Evolutionary conservation across 2,797 vertebrate species (phyloP).

Genomic region (Dermochelys coriacea): DNA sequence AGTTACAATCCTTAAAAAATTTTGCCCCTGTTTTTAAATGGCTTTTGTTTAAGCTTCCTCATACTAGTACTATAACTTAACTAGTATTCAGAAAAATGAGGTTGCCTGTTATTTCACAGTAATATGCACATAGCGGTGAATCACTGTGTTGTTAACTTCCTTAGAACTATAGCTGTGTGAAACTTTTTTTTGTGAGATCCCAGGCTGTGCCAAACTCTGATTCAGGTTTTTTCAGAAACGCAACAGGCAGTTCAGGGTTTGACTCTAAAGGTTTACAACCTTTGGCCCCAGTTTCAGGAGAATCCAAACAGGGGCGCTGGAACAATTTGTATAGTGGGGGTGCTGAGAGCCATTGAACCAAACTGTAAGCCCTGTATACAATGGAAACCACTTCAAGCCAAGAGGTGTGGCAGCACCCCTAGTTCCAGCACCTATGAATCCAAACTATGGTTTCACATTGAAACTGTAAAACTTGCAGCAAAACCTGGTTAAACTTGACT

Average conservation of each 20-base stretch:
- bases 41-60: not conserved
- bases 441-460: not conserved
- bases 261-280: not conserved
- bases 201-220: not conserved
- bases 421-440: too few species aligned
- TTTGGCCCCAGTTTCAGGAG: conserved; percentile 2
- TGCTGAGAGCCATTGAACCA: too few species aligned
- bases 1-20: not conserved
- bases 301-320: not conserved
- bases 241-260: conserved; percentile 1
- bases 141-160: not conserved
- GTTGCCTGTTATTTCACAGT: not conserved
- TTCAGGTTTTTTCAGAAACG: not conserved
- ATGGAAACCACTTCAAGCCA: too few species aligned
- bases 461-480: not conserved
- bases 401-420: too few species aligned
- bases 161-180: not conserved
- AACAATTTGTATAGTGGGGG: too few species aligned
- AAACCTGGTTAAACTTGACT: conserved; percentile 9
- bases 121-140: not conserved
- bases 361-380: too few species aligned
- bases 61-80: not conserved
- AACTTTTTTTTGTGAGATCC: not conserved
- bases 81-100: not conserved
- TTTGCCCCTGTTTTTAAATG: not conserved